Percentiles rank a stretch among this genome's conserved stretches.
phyloP scores from a whole-genome alignment of 1,140 invertebrate species.

The Drosophila repleta region DNA sequence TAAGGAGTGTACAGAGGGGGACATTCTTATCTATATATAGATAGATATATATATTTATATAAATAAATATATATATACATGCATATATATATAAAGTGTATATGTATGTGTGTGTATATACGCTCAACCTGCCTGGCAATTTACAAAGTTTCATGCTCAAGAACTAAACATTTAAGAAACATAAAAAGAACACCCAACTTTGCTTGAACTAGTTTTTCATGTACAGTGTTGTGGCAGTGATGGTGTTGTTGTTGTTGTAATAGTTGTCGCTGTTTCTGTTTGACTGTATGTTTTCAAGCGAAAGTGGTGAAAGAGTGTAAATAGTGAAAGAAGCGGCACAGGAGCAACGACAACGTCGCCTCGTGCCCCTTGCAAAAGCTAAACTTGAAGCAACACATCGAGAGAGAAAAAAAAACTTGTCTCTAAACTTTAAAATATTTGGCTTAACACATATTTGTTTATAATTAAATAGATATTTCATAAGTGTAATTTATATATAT shows the following conservation, averaged over 20 bases:
- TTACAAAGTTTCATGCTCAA: slow-evolving; percentile 64
- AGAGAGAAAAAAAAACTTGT: slow-evolving; percentile 41
- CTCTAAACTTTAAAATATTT: slow-evolving; percentile 71
- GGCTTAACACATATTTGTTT: slow-evolving; percentile 78
- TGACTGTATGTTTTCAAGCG: slow-evolving; percentile 21
- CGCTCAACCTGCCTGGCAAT: slow-evolving; percentile 38
- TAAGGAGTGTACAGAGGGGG: slow-evolving; percentile 67
- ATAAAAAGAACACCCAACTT: slow-evolving; percentile 25
- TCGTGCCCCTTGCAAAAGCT: slow-evolving; percentile 2
- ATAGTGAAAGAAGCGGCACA: slow-evolving; percentile 12
- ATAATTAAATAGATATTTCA: slow-evolving; percentile 74
- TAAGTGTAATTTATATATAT: slow-evolving; percentile 71
- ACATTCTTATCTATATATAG: slow-evolving; percentile 19
- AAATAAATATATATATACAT: slow-evolving; percentile 35
- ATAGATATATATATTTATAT: slow-evolving; percentile 34
- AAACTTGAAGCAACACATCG: slow-evolving; percentile 34
- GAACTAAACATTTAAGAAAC: slow-evolving; percentile 30
- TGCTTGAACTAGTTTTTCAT: slow-evolving; percentile 38
- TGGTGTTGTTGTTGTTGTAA: slow-evolving; percentile 27
- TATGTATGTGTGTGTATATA: slow-evolving; percentile 21
- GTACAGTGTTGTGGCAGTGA: slow-evolving; percentile 43
- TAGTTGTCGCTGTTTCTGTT: slow-evolving; percentile 2
- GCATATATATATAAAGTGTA: slow-evolving; percentile 11
- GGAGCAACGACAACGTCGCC: slow-evolving; percentile 19
- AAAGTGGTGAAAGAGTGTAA: slow-evolving; percentile 8